Evolutionary conservation across 2,888 invertebrate genomes (phyloP), one percentile per base, ranked within the genome.

Genomic region (Hemistola chrysoprasaria): DNA sequence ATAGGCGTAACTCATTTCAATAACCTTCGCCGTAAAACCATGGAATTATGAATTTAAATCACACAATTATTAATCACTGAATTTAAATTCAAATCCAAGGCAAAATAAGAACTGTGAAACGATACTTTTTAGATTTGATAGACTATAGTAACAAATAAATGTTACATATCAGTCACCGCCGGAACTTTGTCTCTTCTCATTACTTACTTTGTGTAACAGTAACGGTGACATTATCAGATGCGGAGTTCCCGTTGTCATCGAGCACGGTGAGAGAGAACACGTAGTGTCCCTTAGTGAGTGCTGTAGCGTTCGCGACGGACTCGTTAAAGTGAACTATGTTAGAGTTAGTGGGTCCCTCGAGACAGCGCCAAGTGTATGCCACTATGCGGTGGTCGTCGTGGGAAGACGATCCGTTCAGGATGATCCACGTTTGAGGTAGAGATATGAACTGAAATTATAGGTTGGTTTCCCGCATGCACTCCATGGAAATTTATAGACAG

Each of bases 221-320:
- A 28, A 97, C 90, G 65, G 91, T 92, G 26, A 95, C 92, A 34
- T 89, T 91, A 72, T 93, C 94, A 6, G 90, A 90, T 26, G 94
- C 95, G n/a, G 92, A 92, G 64, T 96, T 95, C 32, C 94, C 95
- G 62, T 94, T 95, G 61, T 95, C 95, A 76, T 97, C 96, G 6
- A 93, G 91, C 0, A 97, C 95, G n/a, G 92, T 94, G 46, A 97
- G 79, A 64, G 93, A 92, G 73, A 97, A 95, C 37, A 91, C 86
- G 66, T 98, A 98, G 40, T 93, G 91, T 0, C 98, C 98, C 64
- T 95, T 94, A 0, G 96, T 96, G 23, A 97, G 87, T 0, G 91
- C 90, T 0, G 95, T 95, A 0, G 95, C 94, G 75, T 96, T 96
- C 6, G 95, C 94, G 34, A 92, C 76, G 0, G 93, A 91, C 62